phyloP scores from a whole-genome alignment of 2,113 vertebrate genomes.

The Pan paniscus region DNA sequence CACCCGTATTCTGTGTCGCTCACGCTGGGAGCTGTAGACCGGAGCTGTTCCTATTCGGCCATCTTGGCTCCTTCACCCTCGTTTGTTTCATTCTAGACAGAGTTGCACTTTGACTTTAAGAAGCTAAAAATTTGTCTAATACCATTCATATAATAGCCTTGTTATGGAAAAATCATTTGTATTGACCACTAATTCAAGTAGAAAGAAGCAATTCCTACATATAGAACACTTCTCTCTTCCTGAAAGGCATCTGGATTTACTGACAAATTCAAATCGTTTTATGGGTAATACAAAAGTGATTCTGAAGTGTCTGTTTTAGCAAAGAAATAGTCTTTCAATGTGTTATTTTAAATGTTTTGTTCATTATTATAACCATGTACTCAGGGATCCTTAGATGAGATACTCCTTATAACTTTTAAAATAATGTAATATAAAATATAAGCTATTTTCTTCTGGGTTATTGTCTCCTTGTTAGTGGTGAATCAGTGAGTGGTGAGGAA shows the following conservation, averaged over 20 bases:
- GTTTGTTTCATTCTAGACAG: neutral
- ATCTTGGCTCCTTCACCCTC: neutral
- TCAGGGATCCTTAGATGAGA: neutral
- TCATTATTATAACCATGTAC: conserved; percentile 12
- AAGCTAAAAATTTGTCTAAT: neutral
- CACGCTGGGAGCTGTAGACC: too few species aligned
- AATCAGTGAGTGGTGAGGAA: neutral
- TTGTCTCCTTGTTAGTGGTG: neutral
- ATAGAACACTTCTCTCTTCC: neutral
- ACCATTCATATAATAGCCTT: neutral
- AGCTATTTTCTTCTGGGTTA: neutral
- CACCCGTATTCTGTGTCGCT: too few species aligned
- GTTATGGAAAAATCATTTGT: neutral
- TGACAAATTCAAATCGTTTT: neutral
- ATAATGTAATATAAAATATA: conserved; percentile 12
- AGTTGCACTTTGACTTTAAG: neutral
- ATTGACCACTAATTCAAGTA: neutral
- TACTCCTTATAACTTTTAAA: conserved; percentile 22
- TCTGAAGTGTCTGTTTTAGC: neutral
- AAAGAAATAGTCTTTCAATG: neutral
- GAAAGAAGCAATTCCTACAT: neutral
- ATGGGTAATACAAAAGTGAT: neutral
- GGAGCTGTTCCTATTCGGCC: too few species aligned
- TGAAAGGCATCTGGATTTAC: neutral
- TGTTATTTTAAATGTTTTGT: neutral